phyloP scores from a whole-genome alignment of 2,888 invertebrate species.

The Osmoderma eremita region DNA sequence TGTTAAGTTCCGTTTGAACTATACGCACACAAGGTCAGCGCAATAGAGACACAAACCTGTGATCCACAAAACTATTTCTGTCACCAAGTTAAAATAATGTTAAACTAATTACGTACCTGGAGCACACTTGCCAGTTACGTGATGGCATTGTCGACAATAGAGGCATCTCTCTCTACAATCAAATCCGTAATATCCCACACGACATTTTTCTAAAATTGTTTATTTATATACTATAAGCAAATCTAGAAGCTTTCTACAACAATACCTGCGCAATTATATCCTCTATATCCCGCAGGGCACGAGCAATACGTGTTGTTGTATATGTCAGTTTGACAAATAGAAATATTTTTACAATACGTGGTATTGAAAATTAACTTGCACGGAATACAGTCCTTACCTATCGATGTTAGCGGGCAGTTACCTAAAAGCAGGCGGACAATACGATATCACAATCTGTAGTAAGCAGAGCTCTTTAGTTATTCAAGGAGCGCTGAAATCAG shows the following conservation, averaged over 20 bases:
- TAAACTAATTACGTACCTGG: no score
- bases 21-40: no score
- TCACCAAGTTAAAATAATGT: no score
- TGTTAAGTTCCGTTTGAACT: no score
- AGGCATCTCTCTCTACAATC: neutral
- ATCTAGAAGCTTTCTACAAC: neutral
- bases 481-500: no score
- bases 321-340: neutral
- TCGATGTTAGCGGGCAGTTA: neutral
- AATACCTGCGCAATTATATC: neutral
- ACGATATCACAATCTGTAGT: no score
- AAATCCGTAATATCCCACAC: neutral
- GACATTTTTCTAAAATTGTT: neutral
- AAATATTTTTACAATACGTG: neutral
- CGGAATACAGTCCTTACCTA: neutral
- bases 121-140: neutral
- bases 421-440: neutral
- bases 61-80: no score
- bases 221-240: neutral
- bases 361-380: neutral
- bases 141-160: neutral
- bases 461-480: no score
- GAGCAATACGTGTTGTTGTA: neutral
- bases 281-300: neutral
- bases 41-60: no score